Conservation (phyloP, 1,140 invertebrate species). For the Drosophila lacteicornis region DNA sequence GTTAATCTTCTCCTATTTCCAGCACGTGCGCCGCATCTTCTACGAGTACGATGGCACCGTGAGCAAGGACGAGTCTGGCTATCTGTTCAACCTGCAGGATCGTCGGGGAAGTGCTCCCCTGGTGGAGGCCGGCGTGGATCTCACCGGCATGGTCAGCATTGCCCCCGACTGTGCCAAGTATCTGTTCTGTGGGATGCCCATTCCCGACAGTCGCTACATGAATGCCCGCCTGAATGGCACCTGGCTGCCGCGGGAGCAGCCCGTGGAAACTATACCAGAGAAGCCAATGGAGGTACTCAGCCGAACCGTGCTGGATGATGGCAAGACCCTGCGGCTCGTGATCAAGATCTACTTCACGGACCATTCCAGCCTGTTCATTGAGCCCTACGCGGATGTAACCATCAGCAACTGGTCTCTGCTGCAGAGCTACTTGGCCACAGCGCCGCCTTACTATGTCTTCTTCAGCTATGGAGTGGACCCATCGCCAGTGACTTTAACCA, state of each 20-base stretch:
- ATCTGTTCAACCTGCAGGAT: constrained; percentile 90
- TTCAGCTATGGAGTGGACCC: constrained; percentile 87
- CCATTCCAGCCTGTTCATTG: constrained; percentile 89
- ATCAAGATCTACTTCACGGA: constrained; percentile 87
- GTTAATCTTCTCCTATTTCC: neutral
- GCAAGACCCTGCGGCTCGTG: constrained; percentile 37
- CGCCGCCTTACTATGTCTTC: constrained; percentile 88
- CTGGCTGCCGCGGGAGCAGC: constrained; percentile 39
- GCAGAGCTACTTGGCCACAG: constrained; percentile 86
- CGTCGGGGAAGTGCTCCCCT: constrained; percentile 88
- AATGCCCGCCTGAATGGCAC: constrained; percentile 18
- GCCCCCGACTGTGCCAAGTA: constrained; percentile 87
- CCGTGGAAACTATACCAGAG: neutral
- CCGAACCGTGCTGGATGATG: constrained; percentile 25
- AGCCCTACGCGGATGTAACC: constrained; percentile 86
- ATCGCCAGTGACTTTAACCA: constrained; percentile 86
- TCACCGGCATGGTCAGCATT: constrained; percentile 86
- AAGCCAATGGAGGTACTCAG: constrained; percentile 28
- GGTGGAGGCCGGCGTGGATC: constrained; percentile 59
- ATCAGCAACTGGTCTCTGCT: constrained; percentile 88
- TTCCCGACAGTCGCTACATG: constrained; percentile 84
- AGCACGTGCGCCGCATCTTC: constrained; percentile 88
- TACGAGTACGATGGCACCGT: constrained; percentile 86
- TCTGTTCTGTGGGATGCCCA: constrained; percentile 90
- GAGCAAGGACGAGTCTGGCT: constrained; percentile 87